Conservation (phyloP, 2,797 vertebrate genomes). For the Ctenosaura bakeri region DNA sequence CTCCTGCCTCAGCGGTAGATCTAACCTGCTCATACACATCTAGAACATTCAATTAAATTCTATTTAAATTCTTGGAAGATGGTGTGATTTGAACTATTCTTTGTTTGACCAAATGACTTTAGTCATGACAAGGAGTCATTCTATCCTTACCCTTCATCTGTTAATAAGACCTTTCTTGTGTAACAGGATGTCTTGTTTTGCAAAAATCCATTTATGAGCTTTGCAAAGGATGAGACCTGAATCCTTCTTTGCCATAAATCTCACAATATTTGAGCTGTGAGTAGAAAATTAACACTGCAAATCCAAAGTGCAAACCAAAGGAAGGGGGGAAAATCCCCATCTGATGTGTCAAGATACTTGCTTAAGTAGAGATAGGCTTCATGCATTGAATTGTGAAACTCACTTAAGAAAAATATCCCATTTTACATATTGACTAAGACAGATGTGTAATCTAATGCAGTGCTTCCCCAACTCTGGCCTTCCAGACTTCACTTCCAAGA, state of each 20-base stretch:
- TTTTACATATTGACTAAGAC: not conserved
- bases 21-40: not conserved
- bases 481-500: too few relatives aligned
- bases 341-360: not conserved
- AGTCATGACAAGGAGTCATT: not conserved
- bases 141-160: not conserved
- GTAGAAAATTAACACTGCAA: slow-evolving; percentile 40
- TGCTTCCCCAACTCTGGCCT: too few relatives aligned
- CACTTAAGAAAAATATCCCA: not conserved
- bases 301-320: slow-evolving; percentile 42
- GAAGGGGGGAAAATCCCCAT: not conserved
- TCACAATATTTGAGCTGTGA: slow-evolving; percentile 3
- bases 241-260: slow-evolving; percentile 30
- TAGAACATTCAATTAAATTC: not conserved
- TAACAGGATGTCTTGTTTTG: slow-evolving; percentile 39
- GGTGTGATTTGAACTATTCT: not conserved
- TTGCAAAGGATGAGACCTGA: slow-evolving; percentile 22
- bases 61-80: not conserved
- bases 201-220: slow-evolving; percentile 29
- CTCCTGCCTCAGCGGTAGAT: not conserved
- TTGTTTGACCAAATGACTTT: not conserved
- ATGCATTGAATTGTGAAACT: slow-evolving; percentile 17
- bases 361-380: slow-evolving; percentile 12
- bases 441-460: not conserved
- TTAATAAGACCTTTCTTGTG: slow-evolving; percentile 48